Conservation (phyloP, 2,888 invertebrate genomes). For the Cantharis rufa region DNA sequence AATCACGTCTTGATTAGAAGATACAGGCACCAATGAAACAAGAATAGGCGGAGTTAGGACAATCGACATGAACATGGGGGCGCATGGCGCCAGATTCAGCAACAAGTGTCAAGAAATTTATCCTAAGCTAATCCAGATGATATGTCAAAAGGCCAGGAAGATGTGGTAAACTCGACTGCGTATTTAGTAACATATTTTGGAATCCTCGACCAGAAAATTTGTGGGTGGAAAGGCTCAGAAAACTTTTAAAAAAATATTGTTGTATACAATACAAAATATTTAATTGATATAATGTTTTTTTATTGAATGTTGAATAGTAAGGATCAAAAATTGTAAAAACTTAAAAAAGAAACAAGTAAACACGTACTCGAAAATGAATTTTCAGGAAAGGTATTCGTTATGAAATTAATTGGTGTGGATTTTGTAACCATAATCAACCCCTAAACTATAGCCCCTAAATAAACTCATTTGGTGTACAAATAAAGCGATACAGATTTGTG, state of each 20-base stretch:
- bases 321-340: neutral
- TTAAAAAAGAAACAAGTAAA: neutral
- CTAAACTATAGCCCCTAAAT: slow-evolving; percentile 23
- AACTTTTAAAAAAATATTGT: neutral
- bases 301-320: neutral
- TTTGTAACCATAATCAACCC: slow-evolving; percentile 14
- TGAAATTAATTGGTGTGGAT: neutral
- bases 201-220: too few relatives aligned
- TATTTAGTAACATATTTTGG: neutral
- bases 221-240: neutral
- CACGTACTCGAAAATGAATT: neutral
- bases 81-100: slow-evolving; percentile 45
- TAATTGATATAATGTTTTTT: neutral
- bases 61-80: slow-evolving; percentile 48
- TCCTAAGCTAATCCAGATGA: slow-evolving; percentile 17
- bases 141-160: neutral
- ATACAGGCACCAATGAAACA: slow-evolving; percentile 47
- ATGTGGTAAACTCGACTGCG: neutral
- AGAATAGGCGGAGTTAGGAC: slow-evolving; percentile 50
- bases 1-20: slow-evolving; percentile 47
- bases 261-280: neutral
- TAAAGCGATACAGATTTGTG: slow-evolving; percentile 17
- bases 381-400: neutral
- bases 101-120: slow-evolving; percentile 48
- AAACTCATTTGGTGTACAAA: slow-evolving; percentile 25